Percentiles rank a stretch among this genome's conserved stretches.
Conservation (phyloP, 2,888 invertebrate genomes). For the Aspidapion aeneum region DNA sequence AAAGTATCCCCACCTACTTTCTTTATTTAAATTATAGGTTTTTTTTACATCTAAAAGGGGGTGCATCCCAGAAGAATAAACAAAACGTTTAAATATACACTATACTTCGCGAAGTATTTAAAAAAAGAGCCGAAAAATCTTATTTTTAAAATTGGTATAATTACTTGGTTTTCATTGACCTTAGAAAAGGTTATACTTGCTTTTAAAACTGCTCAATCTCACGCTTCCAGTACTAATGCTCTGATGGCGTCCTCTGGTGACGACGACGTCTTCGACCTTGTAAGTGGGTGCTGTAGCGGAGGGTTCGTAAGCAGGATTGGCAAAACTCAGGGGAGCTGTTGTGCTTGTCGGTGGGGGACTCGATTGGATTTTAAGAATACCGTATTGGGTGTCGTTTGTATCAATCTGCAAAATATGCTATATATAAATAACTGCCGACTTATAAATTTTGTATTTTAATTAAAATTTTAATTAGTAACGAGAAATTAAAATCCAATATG, state of each 20-base stretch:
- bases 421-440: no score
- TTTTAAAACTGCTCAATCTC: slow-evolving; percentile 29
- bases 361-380: slow-evolving; percentile 73
- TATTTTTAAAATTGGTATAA: no score
- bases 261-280: slow-evolving; percentile 74
- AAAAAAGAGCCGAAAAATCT: no score
- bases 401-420: slow-evolving; percentile 56
- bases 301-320: slow-evolving; percentile 82
- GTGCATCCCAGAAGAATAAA: no score
- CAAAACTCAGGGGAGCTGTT: slow-evolving; percentile 65
- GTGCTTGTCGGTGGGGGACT: slow-evolving; percentile 54
- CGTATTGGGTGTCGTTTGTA: slow-evolving; percentile 63
- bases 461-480: background rate
- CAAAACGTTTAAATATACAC: no score
- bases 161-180: no score
- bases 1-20: no score
- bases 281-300: slow-evolving; percentile 60
- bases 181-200: slow-evolving; percentile 4
- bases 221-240: slow-evolving; percentile 47
- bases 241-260: slow-evolving; percentile 52
- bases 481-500: background rate
- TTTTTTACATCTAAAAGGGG: no score
- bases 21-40: no score
- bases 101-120: no score
- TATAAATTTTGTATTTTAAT: no score